Conservation (phyloP, 2,113 vertebrate genomes). For the Mus musculus region DNA sequence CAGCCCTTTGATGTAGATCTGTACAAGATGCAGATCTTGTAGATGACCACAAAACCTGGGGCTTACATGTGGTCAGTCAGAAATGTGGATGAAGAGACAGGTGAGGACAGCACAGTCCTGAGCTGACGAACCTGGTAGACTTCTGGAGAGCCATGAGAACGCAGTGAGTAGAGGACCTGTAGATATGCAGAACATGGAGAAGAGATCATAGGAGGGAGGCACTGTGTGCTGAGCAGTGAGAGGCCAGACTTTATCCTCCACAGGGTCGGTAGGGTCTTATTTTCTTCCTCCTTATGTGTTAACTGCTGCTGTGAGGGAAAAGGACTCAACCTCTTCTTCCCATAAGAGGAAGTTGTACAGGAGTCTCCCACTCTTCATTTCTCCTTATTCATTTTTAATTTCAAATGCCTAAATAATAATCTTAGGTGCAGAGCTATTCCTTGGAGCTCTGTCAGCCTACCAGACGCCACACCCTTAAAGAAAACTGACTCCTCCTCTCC, state of each 20-base stretch:
- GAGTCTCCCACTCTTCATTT: neutral
- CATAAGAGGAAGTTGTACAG: neutral
- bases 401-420: neutral
- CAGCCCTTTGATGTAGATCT: neutral
- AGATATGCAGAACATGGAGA: neutral
- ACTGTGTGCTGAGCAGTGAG: too few relatives aligned
- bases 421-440: neutral
- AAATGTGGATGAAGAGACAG: neutral
- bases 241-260: neutral
- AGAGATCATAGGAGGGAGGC: neutral
- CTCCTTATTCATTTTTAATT: neutral
- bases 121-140: neutral
- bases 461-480: neutral
- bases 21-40: too few relatives aligned
- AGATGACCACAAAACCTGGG: too few relatives aligned
- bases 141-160: neutral
- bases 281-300: neutral
- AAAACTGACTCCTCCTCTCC: too few relatives aligned
- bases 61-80: neutral
- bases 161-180: neutral
- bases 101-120: neutral
- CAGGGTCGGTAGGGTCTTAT: neutral
- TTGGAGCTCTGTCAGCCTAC: neutral
- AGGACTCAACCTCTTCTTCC: neutral
- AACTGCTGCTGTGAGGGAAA: neutral